Evolutionary conservation across 2,888 invertebrate species (phyloP).

Genomic region (Ormyrus thymus): DNA sequence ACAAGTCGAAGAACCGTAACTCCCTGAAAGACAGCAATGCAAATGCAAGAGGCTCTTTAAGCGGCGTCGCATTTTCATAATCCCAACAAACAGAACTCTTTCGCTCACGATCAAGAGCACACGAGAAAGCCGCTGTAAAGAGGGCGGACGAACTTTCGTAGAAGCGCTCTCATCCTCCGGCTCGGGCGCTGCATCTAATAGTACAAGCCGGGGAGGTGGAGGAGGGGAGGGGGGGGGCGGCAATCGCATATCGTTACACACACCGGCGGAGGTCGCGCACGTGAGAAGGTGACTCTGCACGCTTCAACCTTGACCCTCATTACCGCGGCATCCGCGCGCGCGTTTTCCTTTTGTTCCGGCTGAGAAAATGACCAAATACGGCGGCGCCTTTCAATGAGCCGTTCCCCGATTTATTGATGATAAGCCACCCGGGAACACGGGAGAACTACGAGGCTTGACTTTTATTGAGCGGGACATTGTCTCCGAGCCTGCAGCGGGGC

Average conservation of each 20-base stretch:
- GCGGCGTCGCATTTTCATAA: too few species aligned
- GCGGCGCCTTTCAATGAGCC: slow-evolving; percentile 35
- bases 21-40: too few species aligned
- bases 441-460: slow-evolving; percentile 24
- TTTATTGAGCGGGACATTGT: slow-evolving; percentile 52
- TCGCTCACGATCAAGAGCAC: background rate
- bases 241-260: slow-evolving; percentile 72
- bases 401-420: slow-evolving; percentile 52
- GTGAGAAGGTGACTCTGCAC: slow-evolving; percentile 51
- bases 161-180: background rate
- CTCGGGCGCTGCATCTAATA: slow-evolving; percentile 66
- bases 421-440: slow-evolving; percentile 37
- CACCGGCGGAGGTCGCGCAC: slow-evolving; percentile 18
- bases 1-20: too few species aligned
- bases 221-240: slow-evolving; percentile 60
- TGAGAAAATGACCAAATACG: slow-evolving; percentile 31
- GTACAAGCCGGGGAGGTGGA: too few species aligned
- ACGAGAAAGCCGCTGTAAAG: background rate
- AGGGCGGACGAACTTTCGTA: background rate
- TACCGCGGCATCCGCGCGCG: slow-evolving; percentile 29
- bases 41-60: too few species aligned
- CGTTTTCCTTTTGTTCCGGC: slow-evolving; percentile 38
- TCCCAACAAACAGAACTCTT: background rate
- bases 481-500: background rate
- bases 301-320: slow-evolving; percentile 56